Base-by-base conservation (phyloP, 2,888 invertebrate species). In the Epinotia ramella region DNA sequence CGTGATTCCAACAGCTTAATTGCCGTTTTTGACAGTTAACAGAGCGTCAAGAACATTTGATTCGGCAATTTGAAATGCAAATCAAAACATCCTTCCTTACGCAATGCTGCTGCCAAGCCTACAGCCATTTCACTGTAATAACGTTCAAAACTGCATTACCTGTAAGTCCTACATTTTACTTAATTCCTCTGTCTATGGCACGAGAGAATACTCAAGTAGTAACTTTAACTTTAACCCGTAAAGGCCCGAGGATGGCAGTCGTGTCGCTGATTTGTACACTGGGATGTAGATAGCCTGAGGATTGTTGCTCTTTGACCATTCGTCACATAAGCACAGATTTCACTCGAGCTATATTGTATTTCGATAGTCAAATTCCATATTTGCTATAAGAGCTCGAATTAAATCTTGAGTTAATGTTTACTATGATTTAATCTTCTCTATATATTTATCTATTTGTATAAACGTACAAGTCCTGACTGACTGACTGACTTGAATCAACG, bases 211-310 rank as follows among this genome's bases (percentile, higher is more conserved):
- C 2, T 16, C 28, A 13, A 60, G 60, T 16, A 60, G 60, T 9
- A 16, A 62, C 16, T 62, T 62, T 9, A 16, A 62, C 16, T 62
- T 62, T 62, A 33, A 62, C 62, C 62, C 33, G n/a, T 62, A 33
- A 62, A 33, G n/a, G 62, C 40, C 67, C 53, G 28, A 40, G 66
- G 53, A 66, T 66, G 66, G n/a, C 6, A n/a, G 28, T 66, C 66
- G 66, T 66, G 66, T 9, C 49, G 9, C 28, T 53, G 53, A 28
- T n/a, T 49, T 40, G 40, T 9, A 33, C 7, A 40, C 9, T 40
- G 40, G 40, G 0, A 40, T 9, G 40, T 40, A 40, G 40, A 40
- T 9, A 40, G 40, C 40, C 40, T 9, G 40, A 9, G 40, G 40
- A 40, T 40, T 9, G 40, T 40, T 40, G 40, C 9, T 40, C 40